Evolutionary conservation across 2,797 vertebrate species (phyloP).

Genomic region (Cyclura pinguis): DNA sequence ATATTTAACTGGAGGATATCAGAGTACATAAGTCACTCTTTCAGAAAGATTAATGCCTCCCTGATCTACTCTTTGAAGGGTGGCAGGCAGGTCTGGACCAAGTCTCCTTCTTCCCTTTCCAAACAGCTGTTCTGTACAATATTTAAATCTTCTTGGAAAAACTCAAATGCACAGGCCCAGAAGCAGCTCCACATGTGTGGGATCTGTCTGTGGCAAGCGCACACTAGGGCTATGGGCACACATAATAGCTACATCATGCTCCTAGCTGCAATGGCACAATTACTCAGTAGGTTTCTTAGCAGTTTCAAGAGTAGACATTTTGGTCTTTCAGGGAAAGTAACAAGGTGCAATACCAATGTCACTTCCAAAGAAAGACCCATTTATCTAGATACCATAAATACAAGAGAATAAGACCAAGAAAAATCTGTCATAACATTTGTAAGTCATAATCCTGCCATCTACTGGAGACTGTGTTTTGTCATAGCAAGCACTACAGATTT

Average conservation of each 20-base stretch:
- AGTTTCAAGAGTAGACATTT: neutral
- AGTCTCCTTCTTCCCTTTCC: neutral
- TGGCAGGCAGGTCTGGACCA: neutral
- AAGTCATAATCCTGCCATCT: slow-evolving; percentile 41
- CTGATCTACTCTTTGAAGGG: neutral
- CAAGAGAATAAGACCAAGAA: neutral
- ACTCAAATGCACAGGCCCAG: neutral
- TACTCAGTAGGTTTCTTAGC: slow-evolving; percentile 5
- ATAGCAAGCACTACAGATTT: neutral
- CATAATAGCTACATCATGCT: neutral
- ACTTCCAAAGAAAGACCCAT: neutral
- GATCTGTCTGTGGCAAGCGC: neutral
- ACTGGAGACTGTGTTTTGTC: slow-evolving; percentile 35
- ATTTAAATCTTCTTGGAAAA: neutral
- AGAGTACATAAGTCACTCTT: slow-evolving; percentile 22
- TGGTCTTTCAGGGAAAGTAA: neutral
- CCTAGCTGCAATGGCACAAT: slow-evolving; percentile 37
- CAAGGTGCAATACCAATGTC: too few relatives aligned
- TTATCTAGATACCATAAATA: accelerated
- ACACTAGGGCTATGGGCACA: neutral
- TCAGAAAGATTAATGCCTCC: neutral
- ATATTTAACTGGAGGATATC: slow-evolving; percentile 28
- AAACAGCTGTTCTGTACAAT: neutral
- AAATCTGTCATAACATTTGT: neutral
- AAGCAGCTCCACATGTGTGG: neutral